Base-by-base conservation (phyloP, 2,888 invertebrate species). In the Hydriomena furcata region DNA sequence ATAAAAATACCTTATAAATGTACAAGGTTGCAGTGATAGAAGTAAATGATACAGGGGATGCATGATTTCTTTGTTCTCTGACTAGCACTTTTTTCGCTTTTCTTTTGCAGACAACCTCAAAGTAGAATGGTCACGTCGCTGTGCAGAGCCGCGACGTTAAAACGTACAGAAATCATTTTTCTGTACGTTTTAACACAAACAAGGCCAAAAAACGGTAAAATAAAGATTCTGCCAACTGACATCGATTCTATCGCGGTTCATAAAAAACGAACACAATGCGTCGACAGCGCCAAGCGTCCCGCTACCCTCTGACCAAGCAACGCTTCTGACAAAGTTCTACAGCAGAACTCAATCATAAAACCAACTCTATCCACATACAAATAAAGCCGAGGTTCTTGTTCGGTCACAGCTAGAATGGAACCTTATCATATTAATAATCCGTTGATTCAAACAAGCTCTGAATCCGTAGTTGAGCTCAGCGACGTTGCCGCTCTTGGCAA, bases 221-320 rank as follows among this genome's bases (percentile, higher is more conserved):
- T 79, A 87, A 88, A 88, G 86, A 89, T 86, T 85, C 84, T 85
- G 88, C 87, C 87, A 89, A 89, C 89, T 89, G 89, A 87, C 89
- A 88, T 89, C 87, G 82, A 86, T 89, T 89, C 87, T 86, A 87
- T 82, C 82, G 77, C 63, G 49, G 60, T 76, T 73, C 68, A 65
- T 78, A 85, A 88, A 86, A 89, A 89, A 87, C 81, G 79, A 82
- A 83, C 73, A 84, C 86, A 85, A 84, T 84, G 83, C 83, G 78
- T 73, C 74, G 73, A 73, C 73, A 75, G 17, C 47, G 76, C 71
- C 74, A 76, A 78, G 71, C 86, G 86, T 82, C 85, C 84, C 87
- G 87, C 86, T 82, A 87, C 88, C 89, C 88, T 86, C 85, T 59
- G 66, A 56, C 59, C 52, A 61, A 71, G 65, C 63, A 60, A 53